These are phyloP conservation scores for Stenolophus ochropezus DNA, from an alignment of 2,888 invertebrate genomes.

Conservation along the genomic window DNA sequence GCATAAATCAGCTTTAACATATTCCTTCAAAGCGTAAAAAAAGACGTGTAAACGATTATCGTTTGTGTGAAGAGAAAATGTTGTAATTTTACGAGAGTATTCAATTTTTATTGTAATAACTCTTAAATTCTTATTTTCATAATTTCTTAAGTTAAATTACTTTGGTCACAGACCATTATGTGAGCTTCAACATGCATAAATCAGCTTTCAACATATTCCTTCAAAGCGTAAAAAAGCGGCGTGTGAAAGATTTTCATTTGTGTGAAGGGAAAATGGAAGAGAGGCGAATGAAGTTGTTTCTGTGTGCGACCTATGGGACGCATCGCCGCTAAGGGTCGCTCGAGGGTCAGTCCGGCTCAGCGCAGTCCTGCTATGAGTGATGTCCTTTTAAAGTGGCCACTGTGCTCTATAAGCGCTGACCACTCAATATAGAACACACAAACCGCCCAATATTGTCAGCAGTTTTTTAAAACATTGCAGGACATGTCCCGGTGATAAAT, in stretches of 20 bases:
- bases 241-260: neutral
- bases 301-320: neutral
- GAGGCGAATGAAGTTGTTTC: neutral
- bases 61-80: too few species aligned
- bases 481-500: conserved; percentile 23
- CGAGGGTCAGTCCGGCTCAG: conserved; percentile 2
- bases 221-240: neutral
- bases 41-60: too few species aligned
- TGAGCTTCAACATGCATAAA: too few species aligned
- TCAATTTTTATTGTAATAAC: too few species aligned
- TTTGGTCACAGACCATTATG: too few species aligned
- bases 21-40: too few species aligned
- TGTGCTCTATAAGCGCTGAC: conserved; percentile 57
- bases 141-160: too few species aligned
- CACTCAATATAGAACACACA: conserved; percentile 53
- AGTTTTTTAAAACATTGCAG: conserved; percentile 36
- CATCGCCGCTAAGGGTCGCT: neutral
- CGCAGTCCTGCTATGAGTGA: conserved; percentile 48
- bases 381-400: conserved; percentile 52
- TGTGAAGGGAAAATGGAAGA: neutral
- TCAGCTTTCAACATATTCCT: too few species aligned
- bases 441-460: conserved; percentile 44
- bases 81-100: too few species aligned
- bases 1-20: too few species aligned
- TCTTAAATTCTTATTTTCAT: too few species aligned